These are phyloP conservation scores for Rhaphigaster nebulosa DNA, from an alignment of 2,888 invertebrate genomes.

Conservation along the genomic window DNA sequence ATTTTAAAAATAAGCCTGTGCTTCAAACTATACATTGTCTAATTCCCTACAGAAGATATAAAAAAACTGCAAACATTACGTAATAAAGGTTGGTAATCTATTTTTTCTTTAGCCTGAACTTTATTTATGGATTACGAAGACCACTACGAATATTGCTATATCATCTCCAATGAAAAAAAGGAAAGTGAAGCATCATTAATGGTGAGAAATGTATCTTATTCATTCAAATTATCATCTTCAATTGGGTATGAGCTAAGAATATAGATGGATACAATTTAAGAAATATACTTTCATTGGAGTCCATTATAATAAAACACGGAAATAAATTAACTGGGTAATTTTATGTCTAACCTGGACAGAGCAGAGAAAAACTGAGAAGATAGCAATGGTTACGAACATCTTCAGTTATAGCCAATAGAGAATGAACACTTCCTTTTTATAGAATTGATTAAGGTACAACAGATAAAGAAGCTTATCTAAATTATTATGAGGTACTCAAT, in stretches of 20 bases:
- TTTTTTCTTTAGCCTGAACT: too few species aligned
- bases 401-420: not conserved
- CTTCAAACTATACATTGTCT: too few species aligned
- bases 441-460: not conserved
- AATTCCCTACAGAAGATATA: too few species aligned
- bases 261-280: not conserved
- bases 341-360: not conserved
- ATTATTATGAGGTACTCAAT: not conserved
- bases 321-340: not conserved
- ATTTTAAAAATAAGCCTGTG: too few species aligned
- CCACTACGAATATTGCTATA: too few species aligned
- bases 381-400: not conserved
- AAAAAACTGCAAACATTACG: too few species aligned
- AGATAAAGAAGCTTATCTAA: conserved; percentile 28
- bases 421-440: not conserved
- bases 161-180: too few species aligned
- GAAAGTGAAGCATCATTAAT: too few species aligned
- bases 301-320: not conserved
- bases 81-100: too few species aligned
- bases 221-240: too few species aligned
- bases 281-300: not conserved
- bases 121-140: too few species aligned
- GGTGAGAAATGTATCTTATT: not conserved
- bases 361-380: not conserved
- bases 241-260: too few species aligned